Evolutionary conservation across 2,888 invertebrate genomes (phyloP), one percentile per base, ranked within the genome.

Genomic region (Caenorhabditis sinica): DNA sequence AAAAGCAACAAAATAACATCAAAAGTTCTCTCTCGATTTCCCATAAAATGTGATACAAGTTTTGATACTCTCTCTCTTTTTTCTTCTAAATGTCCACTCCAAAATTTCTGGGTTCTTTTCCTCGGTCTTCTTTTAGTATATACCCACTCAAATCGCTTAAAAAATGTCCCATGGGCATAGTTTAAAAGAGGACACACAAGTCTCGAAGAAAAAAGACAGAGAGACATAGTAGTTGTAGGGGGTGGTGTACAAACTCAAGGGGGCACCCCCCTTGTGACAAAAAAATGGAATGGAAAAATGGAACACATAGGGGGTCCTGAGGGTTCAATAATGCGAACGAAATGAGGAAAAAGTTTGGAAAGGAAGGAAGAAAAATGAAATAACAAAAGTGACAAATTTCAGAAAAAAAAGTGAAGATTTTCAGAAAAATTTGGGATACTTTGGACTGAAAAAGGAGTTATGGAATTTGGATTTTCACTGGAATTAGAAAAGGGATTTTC

Each of bases 121-220:
- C 45, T n/a, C 28, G 3, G 15, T 63, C 45, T n/a, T 45, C 40
- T 13, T 23, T 11, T 51, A 51, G 23, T 11, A 20, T 60, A 28
- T 20, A 20, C 33, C 49, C 33, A 17, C 51, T 56, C 33, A 49
- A 61, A 51, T 68, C 28, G 33, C 51, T 45, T 33, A 68, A 68
- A 69, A 69, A 36, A 49, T 20, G 20, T 53, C 71, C 58, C 60
- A n/a, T 15, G 77, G 77, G 77, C 40, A 76, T 76, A 68, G 68
- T 77, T 77, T 77, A 30, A 33, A 66, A 20, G 65, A 28, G 23
- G n/a, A n/a, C n/a, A 28, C 58, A 58, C 13, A 45, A 43, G 43
- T 23, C 20, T 2, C 17, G 20, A 45, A 43, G 28, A 8, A 17
- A 8, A 36, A 17, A 69, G 25, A 25, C 1, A 25, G 20, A 53